Conservation (phyloP, 2,888 invertebrate species). For the Ochropacha duplaris region DNA sequence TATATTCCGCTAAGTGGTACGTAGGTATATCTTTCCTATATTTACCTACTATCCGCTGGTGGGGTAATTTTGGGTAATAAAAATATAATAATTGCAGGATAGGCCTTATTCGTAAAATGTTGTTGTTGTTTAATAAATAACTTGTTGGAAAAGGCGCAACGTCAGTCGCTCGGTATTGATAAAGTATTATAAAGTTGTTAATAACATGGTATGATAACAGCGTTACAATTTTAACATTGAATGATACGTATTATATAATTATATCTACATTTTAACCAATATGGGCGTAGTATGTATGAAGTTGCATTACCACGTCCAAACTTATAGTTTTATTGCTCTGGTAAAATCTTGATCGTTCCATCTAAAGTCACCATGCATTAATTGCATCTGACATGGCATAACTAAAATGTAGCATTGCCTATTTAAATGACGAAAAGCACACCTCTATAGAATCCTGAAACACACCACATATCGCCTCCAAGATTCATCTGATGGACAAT, state of each 20-base stretch:
- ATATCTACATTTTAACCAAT: not conserved
- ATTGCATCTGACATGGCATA: too few species aligned
- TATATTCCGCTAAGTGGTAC: conserved; percentile 25
- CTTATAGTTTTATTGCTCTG: too few species aligned
- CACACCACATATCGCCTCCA: too few species aligned
- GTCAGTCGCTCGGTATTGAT: conserved; percentile 14
- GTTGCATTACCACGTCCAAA: too few species aligned
- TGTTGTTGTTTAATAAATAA: conserved; percentile 65
- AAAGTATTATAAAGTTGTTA: conserved; percentile 33
- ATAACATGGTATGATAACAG: conserved; percentile 27
- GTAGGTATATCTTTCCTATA: not conserved
- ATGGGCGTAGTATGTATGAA: not conserved
- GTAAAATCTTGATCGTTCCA: too few species aligned
- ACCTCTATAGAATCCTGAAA: too few species aligned
- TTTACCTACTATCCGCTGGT: conserved; percentile 15
- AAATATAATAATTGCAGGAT: conserved; percentile 34
- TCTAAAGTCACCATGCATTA: too few species aligned
- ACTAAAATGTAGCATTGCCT: too few species aligned
- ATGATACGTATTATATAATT: not conserved
- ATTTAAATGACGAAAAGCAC: too few species aligned
- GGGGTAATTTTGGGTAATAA: conserved; percentile 39
- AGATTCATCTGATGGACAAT: too few species aligned
- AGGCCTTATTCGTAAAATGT: conserved; percentile 36
- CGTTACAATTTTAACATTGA: conserved; percentile 6
- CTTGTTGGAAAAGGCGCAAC: conserved; percentile 49